Evolutionary conservation across 2,888 invertebrate species (phyloP).

Genomic region (Chrysomela aeneicollis): DNA sequence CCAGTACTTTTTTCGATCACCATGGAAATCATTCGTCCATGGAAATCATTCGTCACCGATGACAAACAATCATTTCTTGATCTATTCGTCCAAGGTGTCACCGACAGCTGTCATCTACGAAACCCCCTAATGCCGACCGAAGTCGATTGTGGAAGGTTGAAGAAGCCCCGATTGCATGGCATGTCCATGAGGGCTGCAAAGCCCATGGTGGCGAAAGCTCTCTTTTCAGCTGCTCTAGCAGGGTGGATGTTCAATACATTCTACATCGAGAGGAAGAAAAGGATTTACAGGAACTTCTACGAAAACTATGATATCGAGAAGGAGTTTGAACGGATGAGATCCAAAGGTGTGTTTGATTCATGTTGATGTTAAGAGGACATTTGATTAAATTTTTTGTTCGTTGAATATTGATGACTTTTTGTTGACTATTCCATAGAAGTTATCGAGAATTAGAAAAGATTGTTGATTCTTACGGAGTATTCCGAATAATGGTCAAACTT

Average conservation of each 20-base stretch:
- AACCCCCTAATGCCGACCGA: constrained; percentile 19
- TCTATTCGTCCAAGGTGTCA: constrained; percentile 4
- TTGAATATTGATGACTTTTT: neutral
- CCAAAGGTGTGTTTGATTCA: constrained; percentile 41
- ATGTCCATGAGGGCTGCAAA: constrained; percentile 14
- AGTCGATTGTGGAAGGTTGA: constrained; percentile 22
- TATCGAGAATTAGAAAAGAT: too few species aligned
- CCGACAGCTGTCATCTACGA: too few species aligned
- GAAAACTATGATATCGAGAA: constrained; percentile 40
- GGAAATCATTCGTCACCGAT: too few species aligned
- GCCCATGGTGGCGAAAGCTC: constrained; percentile 19
- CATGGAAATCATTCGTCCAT: too few species aligned
- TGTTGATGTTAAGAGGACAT: constrained; percentile 31
- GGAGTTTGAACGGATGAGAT: constrained; percentile 40
- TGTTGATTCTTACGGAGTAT: too few species aligned
- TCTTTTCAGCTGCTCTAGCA: constrained; percentile 26
- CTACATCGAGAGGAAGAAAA: constrained; percentile 26
- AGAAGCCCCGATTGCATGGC: constrained; percentile 40
- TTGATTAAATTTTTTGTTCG: neutral
- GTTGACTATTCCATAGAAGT: too few species aligned
- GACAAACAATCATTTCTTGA: too few species aligned
- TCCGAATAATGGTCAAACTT: too few species aligned
- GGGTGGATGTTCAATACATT: constrained; percentile 29
- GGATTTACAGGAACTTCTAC: constrained; percentile 33
- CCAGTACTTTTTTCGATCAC: too few species aligned